Base-by-base conservation (phyloP, 2,113 vertebrate genomes). In the Podilymbus podiceps region DNA sequence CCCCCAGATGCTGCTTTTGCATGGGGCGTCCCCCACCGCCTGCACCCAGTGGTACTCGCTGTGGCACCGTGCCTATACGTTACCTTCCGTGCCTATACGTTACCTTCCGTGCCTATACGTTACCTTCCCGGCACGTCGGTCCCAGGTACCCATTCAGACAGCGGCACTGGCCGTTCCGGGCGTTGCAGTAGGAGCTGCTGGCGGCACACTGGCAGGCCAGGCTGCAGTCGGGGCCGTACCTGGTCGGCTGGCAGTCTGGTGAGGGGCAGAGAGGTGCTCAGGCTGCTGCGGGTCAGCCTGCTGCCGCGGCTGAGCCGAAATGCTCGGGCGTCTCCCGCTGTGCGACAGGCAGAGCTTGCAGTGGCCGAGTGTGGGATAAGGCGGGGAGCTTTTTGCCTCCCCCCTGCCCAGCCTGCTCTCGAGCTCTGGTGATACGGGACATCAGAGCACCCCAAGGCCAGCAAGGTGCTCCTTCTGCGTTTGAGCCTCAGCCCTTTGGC, bases 111-210 rank as follows among this genome's bases (percentile, higher is more conserved):
- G 1, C 56, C 22, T 0, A 1, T 3, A 4, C 42, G 8, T 96
- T 90, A 98, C 99, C 99, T 98, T 99, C 98, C 44, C 69, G 97
- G 88, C 99, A 99, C 0, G 88, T 98, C 21, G 96, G 93, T 20
- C 99, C 99, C 2, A 93, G 95, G 98, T 98, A 97, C 66, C 98
- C 97, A 4, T 93, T 82, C 47, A 98, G 84, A 31, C 99, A 99
- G 90, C 69, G 97, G 90, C 99, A 99, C 82, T 95, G 98, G 30
- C 99, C 99, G 0, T 92, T 99, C 24, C 82, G 92, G 0, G 96
- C 93, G 49, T 98, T 93, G 2, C 99, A 99, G 87, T 97, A 97
- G 0, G 98, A 97, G 14, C 97, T 98, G 30, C 98, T 94, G 31
- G 67, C 22, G 49, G 95, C 88, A 22, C 99, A 99, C 81, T 98